Conservation (phyloP, 2,888 invertebrate genomes). For the Amblyjoppa fuscipennis region DNA sequence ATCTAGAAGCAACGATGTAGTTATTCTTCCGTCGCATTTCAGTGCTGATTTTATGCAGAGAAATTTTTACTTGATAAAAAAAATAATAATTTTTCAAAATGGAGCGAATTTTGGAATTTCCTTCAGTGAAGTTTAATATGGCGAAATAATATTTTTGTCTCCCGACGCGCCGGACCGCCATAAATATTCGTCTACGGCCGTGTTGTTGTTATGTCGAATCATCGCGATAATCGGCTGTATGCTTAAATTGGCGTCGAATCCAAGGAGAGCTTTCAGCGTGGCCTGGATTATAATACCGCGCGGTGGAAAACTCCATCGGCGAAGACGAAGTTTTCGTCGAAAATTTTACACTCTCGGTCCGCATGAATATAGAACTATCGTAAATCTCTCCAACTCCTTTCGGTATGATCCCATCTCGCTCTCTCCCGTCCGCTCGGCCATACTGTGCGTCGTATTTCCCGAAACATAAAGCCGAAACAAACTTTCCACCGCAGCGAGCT, state of each 20-base stretch:
- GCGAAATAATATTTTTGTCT: not conserved
- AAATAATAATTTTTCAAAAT: no score
- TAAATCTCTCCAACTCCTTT: constrained; percentile 11
- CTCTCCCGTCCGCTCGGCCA: not conserved
- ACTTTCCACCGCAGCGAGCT: not conserved
- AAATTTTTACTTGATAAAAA: not conserved
- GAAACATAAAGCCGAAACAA: not conserved
- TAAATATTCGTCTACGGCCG: not conserved
- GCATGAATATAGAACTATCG: not conserved
- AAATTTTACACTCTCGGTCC: constrained; percentile 16
- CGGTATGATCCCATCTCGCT: constrained; percentile 4
- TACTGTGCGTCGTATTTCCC: not conserved
- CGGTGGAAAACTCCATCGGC: not conserved
- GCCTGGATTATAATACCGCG: constrained; percentile 20
- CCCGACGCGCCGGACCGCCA: not conserved
- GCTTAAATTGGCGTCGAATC: not conserved
- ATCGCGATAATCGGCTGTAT: constrained; percentile 10
- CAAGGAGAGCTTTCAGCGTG: not conserved
- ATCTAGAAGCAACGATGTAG: not conserved
- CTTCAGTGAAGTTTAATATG: not conserved
- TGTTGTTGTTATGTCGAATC: constrained; percentile 37
- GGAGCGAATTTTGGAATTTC: not conserved
- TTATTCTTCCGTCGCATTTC: not conserved
- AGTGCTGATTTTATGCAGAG: not conserved
- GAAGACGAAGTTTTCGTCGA: not conserved